Evolutionary conservation across 2,113 vertebrate species (phyloP).

Genomic region (Phycodurus eques): DNA sequence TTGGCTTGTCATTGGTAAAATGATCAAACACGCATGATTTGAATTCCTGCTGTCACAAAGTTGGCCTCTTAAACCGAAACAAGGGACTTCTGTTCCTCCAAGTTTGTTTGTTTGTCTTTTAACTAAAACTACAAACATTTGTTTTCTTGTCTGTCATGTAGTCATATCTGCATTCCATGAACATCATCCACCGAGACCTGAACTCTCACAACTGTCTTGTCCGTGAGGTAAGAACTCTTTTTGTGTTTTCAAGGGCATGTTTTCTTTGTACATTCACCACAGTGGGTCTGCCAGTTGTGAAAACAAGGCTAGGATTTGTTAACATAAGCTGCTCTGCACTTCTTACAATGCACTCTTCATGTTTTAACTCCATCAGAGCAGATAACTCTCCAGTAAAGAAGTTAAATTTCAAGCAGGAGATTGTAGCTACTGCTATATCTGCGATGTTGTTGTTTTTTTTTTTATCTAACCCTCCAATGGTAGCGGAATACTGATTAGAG

Average conservation of each 20-base stretch:
- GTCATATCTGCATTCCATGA: conserved; percentile 97
- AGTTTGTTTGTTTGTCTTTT: not conserved
- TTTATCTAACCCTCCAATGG: not conserved
- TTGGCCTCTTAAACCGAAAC: conserved; percentile 16
- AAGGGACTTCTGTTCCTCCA: conserved; percentile 33
- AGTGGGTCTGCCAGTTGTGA: conserved; percentile 14
- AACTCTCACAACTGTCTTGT: conserved; percentile 98
- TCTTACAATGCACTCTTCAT: conserved; percentile 13
- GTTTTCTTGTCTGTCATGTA: conserved; percentile 37
- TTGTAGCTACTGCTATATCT: not conserved
- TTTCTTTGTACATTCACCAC: conserved; percentile 37
- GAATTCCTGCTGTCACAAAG: conserved; percentile 26
- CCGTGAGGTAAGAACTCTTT: conserved; percentile 78
- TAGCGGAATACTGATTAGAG: not conserved
- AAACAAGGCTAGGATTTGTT: conserved; percentile 48
- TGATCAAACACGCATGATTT: conserved; percentile 20
- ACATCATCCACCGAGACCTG: conserved; percentile 96
- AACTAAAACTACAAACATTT: conserved; percentile 19
- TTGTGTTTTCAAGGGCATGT: conserved; percentile 20
- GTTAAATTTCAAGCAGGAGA: conserved; percentile 3
- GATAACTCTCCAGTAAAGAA: not conserved
- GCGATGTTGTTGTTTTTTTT: not conserved
- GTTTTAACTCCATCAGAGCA: not conserved
- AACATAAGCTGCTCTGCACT: not conserved
- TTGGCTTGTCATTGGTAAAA: conserved; percentile 19